Evolutionary conservation across 1,140 invertebrate species (phyloP).

Genomic region (Ips nitidus): DNA sequence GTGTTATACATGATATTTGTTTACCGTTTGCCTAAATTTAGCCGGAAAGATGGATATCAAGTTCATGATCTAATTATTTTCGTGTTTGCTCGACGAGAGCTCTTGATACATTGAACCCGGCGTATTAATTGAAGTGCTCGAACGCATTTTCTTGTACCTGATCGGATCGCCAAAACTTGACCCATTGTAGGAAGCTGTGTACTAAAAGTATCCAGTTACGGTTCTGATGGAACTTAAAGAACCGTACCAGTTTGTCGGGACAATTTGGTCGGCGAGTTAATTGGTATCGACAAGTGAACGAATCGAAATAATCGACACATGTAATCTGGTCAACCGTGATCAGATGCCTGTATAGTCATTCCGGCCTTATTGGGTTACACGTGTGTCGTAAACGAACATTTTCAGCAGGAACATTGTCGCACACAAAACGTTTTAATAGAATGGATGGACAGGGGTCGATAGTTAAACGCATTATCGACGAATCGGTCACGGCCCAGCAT

Average conservation of each 20-base stretch:
- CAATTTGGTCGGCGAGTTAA: constrained; percentile 30
- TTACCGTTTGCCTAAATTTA: constrained; percentile 20
- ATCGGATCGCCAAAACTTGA: constrained; percentile 2
- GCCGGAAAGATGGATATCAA: constrained; percentile 24
- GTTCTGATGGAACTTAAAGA: neutral
- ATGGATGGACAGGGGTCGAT: no score
- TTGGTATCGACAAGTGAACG: constrained; percentile 39
- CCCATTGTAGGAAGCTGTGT: neutral
- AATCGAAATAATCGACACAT: constrained; percentile 47
- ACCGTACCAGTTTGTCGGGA: neutral
- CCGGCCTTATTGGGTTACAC: constrained; percentile 4
- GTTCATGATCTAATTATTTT: constrained; percentile 29
- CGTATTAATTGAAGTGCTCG: constrained; percentile 4
- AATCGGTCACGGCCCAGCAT: no score
- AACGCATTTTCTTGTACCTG: neutral
- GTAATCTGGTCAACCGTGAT: constrained; percentile 44
- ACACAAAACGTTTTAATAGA: no score
- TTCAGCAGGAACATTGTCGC: no score
- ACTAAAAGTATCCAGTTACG: neutral
- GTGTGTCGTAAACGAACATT: neutral
- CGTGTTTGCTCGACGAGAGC: neutral
- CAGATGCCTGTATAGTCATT: neutral
- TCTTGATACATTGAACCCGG: constrained; percentile 14
- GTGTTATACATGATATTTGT: constrained; percentile 15
- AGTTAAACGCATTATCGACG: no score